Conservation (phyloP, 2,888 invertebrate species). For the Hypena proboscidalis region DNA sequence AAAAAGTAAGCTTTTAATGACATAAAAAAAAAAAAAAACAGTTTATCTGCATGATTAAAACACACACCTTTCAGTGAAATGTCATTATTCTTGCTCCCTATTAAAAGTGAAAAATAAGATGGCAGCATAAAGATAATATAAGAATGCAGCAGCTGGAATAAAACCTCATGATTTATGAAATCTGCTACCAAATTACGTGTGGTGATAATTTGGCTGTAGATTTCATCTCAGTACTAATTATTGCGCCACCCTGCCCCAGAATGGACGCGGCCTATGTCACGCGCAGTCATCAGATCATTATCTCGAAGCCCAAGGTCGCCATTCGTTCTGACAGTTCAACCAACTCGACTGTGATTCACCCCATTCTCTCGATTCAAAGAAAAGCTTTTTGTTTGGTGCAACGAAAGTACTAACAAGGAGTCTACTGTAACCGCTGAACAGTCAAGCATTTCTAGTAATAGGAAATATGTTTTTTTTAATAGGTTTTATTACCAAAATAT, state of each 20-base stretch:
- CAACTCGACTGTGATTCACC: constrained; percentile 31
- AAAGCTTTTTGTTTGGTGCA: constrained; percentile 7
- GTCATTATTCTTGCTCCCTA: too few relatives aligned
- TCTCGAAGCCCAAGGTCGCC: constrained; percentile 51
- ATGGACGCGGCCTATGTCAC: constrained; percentile 36
- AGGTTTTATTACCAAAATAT: too few relatives aligned
- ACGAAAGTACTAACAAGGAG: neutral
- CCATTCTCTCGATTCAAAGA: constrained; percentile 16
- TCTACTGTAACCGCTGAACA: neutral
- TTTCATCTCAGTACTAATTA: constrained; percentile 20
- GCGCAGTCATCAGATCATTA: constrained; percentile 45
- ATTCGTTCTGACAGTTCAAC: constrained; percentile 29
- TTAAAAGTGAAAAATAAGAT: too few relatives aligned
- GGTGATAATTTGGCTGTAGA: constrained; percentile 18
- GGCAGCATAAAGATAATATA: too few relatives aligned
- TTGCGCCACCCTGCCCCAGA: constrained; percentile 24
- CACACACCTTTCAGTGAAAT: too few relatives aligned
- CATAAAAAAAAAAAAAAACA: too few relatives aligned
- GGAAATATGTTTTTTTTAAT: too few relatives aligned
- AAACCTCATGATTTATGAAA: too few relatives aligned
- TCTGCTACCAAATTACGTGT: constrained; percentile 22
- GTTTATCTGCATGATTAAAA: too few relatives aligned
- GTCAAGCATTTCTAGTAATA: too few relatives aligned
- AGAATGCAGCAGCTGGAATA: too few relatives aligned
- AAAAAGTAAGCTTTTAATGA: too few relatives aligned